A percentile compares a stretch with the other conserved stretches of the same genome.
phyloP scores from a whole-genome alignment of 2,888 invertebrate species.

The Rhingia campestris region DNA sequence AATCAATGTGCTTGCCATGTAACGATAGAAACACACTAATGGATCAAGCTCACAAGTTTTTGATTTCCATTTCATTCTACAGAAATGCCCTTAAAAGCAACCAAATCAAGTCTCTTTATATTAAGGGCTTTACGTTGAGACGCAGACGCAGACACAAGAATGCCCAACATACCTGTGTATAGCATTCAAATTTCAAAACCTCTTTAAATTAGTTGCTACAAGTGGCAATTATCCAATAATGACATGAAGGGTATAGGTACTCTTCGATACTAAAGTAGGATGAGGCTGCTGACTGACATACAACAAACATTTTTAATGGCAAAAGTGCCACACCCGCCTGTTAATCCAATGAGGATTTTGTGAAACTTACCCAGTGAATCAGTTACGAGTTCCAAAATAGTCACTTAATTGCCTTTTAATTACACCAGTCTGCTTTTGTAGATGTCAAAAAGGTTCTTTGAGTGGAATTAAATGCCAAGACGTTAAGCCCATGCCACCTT shows the following conservation, averaged over 20 bases:
- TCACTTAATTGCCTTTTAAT: constrained; percentile 61
- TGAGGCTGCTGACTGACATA: constrained; percentile 15
- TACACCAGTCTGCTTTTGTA: constrained; percentile 42
- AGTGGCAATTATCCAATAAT: constrained; percentile 41
- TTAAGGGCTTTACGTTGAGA: too few relatives aligned
- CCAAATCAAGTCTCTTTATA: too few relatives aligned
- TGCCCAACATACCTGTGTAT: too few relatives aligned
- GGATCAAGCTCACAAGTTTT: neutral
- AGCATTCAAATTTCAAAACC: too few relatives aligned
- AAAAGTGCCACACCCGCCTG: constrained; percentile 7
- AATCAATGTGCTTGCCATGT: constrained; percentile 59
- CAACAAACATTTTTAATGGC: constrained; percentile 19
- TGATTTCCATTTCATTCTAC: neutral
- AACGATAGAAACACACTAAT: constrained; percentile 26
- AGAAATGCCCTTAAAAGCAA: too few relatives aligned
- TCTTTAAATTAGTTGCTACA: constrained; percentile 23
- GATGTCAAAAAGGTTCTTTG: constrained; percentile 54
- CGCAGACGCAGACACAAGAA: too few relatives aligned
- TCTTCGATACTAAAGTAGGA: constrained; percentile 20
- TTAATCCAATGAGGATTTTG: constrained; percentile 4
- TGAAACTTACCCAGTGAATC: constrained; percentile 56
- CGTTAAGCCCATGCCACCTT: constrained; percentile 1
- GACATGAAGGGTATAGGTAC: neutral
- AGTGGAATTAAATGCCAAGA: constrained; percentile 59
- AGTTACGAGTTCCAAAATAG: constrained; percentile 55